These are phyloP conservation scores for Thunnus albacares DNA, from an alignment of 2,797 vertebrate genomes.

Conservation along the genomic window DNA sequence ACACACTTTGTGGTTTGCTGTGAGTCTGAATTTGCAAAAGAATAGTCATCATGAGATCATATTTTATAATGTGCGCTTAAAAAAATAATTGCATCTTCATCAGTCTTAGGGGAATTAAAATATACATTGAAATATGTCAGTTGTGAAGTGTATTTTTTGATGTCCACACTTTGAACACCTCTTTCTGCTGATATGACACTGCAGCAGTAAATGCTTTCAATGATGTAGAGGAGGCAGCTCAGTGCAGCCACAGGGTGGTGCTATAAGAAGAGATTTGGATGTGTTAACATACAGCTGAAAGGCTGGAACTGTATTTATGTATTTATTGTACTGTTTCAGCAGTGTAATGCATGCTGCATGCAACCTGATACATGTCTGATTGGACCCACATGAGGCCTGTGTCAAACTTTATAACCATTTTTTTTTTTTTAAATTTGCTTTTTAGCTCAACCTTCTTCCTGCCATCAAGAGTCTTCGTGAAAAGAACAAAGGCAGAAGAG, in stretches of 20 bases:
- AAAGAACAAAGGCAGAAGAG: constrained; percentile 75
- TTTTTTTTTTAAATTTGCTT: constrained; percentile 29
- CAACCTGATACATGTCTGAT: constrained; percentile 43
- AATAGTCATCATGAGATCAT: not conserved
- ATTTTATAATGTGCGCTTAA: not conserved
- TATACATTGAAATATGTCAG: not conserved
- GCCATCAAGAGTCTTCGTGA: constrained; percentile 42
- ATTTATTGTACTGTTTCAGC: constrained; percentile 56
- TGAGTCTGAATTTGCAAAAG: constrained; percentile 6
- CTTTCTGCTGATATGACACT: constrained; percentile 29
- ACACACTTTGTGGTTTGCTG: not conserved
- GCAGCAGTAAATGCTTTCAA: constrained; percentile 28
- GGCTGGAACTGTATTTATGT: constrained; percentile 44
- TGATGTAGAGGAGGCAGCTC: constrained; percentile 31
- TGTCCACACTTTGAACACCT: constrained; percentile 10
- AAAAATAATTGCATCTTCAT: not conserved
- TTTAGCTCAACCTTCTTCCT: constrained; percentile 55
- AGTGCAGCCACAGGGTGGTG: constrained; percentile 87
- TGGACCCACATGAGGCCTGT: constrained; percentile 51
- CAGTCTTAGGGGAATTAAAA: not conserved
- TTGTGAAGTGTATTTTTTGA: not conserved
- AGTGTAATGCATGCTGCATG: constrained; percentile 49
- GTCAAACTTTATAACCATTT: constrained; percentile 45
- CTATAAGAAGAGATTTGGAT: constrained; percentile 83
- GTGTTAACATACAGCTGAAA: constrained; percentile 47